These are phyloP conservation scores for Lepilemur ruficaudatus DNA, from an alignment of 2,797 vertebrate species.

Conservation along the genomic window DNA sequence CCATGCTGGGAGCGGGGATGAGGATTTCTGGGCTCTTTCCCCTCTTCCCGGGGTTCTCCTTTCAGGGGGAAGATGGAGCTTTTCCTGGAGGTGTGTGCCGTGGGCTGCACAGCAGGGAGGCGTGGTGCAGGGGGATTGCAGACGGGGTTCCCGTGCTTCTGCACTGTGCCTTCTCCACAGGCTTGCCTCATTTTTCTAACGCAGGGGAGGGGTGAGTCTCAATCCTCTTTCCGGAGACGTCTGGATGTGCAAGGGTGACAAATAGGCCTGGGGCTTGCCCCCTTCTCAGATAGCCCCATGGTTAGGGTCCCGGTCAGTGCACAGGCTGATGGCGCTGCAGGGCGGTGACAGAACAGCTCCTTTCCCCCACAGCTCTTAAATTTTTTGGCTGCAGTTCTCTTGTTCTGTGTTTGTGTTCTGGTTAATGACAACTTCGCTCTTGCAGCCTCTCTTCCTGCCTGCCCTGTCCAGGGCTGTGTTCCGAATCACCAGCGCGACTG, in stretches of 20 bases:
- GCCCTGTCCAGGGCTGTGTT: neutral
- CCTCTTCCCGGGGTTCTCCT: neutral
- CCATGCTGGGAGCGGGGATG: accelerated
- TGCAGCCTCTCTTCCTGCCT: neutral
- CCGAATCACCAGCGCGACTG: neutral
- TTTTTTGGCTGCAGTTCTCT: neutral
- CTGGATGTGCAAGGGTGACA: neutral
- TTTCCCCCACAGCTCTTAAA: neutral
- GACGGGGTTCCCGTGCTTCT: neutral
- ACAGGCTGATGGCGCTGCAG: neutral
- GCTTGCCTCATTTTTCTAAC: neutral
- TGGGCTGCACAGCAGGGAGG: neutral
- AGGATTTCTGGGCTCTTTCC: neutral
- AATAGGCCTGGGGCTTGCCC: neutral
- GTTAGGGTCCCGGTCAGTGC: accelerated
- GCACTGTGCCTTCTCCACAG: accelerated
- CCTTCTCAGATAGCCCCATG: neutral
- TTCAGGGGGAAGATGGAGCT: neutral
- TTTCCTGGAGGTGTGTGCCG: accelerated
- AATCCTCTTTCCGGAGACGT: neutral
- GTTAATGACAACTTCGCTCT: neutral
- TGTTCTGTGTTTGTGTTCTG: neutral
- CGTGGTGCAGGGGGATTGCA: neutral
- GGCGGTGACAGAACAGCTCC: neutral
- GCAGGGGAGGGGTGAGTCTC: accelerated